Evolutionary conservation across 2,888 invertebrate genomes (phyloP).

Genomic region (Drosophila melanosoma): DNA sequence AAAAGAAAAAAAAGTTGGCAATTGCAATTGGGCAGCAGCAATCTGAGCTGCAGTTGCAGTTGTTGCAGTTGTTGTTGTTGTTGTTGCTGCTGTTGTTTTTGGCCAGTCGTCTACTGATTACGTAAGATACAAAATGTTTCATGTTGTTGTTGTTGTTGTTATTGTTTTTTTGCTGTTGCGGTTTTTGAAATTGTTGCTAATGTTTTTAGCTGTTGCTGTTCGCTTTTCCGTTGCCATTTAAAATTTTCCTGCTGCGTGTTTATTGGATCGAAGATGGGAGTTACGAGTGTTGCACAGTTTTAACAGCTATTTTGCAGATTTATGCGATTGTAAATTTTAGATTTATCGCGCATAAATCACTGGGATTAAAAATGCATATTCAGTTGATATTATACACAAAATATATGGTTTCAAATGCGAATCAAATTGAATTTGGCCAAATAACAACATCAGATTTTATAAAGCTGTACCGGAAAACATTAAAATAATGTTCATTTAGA

Average conservation of each 20-base stretch:
- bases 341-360: background rate
- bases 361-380: background rate
- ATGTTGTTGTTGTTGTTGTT: conserved; percentile 45
- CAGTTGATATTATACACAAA: background rate
- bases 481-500: background rate
- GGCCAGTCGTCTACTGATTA: conserved; percentile 38
- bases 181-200: conserved; percentile 53
- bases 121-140: conserved; percentile 39
- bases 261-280: conserved; percentile 60
- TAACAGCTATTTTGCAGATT: conserved; percentile 8
- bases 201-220: conserved; percentile 34
- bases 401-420: background rate
- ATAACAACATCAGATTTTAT: background rate
- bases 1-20: conserved; percentile 38
- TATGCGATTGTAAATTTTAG: background rate
- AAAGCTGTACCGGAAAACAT: background rate
- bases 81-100: conserved; percentile 16
- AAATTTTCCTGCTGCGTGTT: conserved; percentile 68
- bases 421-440: background rate
- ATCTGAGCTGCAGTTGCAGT: conserved; percentile 34
- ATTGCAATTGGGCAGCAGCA: conserved; percentile 58
- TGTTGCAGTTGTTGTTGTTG: conserved; percentile 5
- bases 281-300: conserved; percentile 17
- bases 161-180: conserved; percentile 36
- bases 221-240: conserved; percentile 58